Percentiles rank a stretch among this genome's conserved stretches.
Evolutionary conservation across 2,888 invertebrate genomes (phyloP).

Genomic region (Laothoe populi): DNA sequence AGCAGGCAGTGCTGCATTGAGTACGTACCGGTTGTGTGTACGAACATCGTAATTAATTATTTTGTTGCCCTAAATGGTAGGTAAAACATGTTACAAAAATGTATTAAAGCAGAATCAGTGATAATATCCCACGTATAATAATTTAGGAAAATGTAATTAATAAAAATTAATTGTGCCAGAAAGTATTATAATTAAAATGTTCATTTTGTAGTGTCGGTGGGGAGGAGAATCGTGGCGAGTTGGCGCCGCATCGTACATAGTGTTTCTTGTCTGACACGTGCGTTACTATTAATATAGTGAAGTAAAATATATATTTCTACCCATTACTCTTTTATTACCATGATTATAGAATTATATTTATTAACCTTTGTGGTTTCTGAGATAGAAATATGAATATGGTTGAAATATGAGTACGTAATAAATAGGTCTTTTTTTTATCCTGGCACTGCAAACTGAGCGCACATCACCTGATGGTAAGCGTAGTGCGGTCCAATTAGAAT

Average conservation of each 20-base stretch:
- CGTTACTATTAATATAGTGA: slow-evolving; percentile 17
- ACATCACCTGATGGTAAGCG: too few relatives aligned
- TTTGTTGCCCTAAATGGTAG: slow-evolving; percentile 40
- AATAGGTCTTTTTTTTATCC: too few relatives aligned
- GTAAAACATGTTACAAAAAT: slow-evolving; percentile 10
- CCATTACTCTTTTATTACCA: neutral
- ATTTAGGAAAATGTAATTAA: slow-evolving; percentile 35
- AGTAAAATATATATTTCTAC: neutral
- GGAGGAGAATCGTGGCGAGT: slow-evolving; percentile 32
- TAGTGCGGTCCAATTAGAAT: too few relatives aligned
- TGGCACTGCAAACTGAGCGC: too few relatives aligned
- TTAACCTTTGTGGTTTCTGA: too few relatives aligned
- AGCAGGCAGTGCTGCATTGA: slow-evolving; percentile 53
- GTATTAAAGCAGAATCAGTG: neutral
- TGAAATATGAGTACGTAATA: too few relatives aligned
- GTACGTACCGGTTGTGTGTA: slow-evolving; percentile 28
- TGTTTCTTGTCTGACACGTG: slow-evolving; percentile 10
- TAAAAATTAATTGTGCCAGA: slow-evolving; percentile 57
- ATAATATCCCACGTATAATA: neutral
- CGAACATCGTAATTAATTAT: slow-evolving; percentile 61
- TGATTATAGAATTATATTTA: neutral
- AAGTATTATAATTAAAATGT: slow-evolving; percentile 48
- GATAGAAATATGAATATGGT: too few relatives aligned
- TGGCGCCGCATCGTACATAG: slow-evolving; percentile 19
- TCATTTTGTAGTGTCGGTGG: slow-evolving; percentile 45